These are phyloP conservation scores for Rallus limicola DNA, from an alignment of 2,113 vertebrate species.

Conservation along the genomic window DNA sequence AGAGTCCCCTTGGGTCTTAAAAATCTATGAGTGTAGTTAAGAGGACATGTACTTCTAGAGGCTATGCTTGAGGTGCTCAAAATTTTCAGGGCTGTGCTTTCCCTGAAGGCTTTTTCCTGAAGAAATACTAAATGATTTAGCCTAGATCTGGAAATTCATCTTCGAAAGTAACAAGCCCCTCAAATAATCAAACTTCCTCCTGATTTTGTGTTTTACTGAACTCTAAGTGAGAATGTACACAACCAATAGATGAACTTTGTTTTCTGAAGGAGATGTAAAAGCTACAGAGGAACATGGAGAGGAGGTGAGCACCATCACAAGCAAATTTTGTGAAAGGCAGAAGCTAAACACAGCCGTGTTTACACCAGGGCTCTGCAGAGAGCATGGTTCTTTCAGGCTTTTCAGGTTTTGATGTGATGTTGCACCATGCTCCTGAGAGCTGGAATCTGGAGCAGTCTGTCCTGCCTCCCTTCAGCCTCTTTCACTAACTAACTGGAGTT, in stretches of 20 bases:
- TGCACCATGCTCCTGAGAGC: not conserved
- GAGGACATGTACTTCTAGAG: not conserved
- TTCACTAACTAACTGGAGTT: not conserved
- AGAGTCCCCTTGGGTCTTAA: not conserved
- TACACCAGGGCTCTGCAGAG: not conserved
- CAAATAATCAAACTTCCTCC: not conserved
- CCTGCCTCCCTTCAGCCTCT: not conserved
- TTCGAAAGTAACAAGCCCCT: not conserved
- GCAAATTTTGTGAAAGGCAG: not conserved
- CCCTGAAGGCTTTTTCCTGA: not conserved
- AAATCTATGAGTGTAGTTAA: conserved; percentile 5
- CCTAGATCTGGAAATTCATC: not conserved
- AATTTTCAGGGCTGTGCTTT: not conserved
- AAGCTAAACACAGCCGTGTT: not conserved
- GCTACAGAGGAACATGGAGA: not conserved
- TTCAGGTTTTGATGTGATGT: not conserved
- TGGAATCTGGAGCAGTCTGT: not conserved
- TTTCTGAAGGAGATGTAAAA: not conserved
- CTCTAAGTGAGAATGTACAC: not conserved
- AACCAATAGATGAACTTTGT: not conserved
- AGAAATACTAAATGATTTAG: not conserved
- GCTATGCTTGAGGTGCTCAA: not conserved
- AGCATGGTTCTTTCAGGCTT: not conserved
- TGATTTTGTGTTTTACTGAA: not conserved
- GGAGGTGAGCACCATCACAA: not conserved